These are phyloP conservation scores for Andrena trimmerana DNA, from an alignment of 2,888 invertebrate genomes.

Conservation along the genomic window DNA sequence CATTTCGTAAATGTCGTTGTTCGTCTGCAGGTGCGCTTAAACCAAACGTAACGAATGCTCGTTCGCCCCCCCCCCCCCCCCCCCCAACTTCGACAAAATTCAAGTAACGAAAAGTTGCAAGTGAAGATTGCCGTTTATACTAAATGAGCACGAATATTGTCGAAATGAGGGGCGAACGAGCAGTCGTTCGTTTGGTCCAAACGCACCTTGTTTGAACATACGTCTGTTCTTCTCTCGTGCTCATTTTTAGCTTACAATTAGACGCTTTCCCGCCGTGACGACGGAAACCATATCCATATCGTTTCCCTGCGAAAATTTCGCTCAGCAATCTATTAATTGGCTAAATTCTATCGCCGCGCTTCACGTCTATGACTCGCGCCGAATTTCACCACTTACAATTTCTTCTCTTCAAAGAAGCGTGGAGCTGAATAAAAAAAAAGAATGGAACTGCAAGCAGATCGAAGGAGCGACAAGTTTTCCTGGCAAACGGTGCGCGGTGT, in stretches of 20 bases:
- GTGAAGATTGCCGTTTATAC: too few relatives aligned
- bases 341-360: too few relatives aligned
- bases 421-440: neutral
- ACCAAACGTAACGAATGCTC: too few relatives aligned
- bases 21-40: neutral
- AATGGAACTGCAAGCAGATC: neutral
- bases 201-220: conserved; percentile 1
- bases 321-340: neutral
- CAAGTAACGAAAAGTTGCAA: too few relatives aligned
- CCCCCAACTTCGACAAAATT: too few relatives aligned
- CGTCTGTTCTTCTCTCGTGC: conserved; percentile 53
- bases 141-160: too few relatives aligned
- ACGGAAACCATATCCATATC: neutral
- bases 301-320: neutral
- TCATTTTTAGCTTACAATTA: conserved; percentile 49
- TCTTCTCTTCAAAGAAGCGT: too few relatives aligned
- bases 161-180: too few relatives aligned
- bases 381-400: too few relatives aligned
- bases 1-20: conserved; percentile 55
- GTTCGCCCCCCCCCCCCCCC: too few relatives aligned
- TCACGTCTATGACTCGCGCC: too few relatives aligned
- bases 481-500: neutral
- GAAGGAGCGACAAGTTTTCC: neutral
- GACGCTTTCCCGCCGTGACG: conserved; percentile 33
- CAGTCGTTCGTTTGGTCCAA: too few relatives aligned